These are phyloP conservation scores for Vombatus ursinus DNA, from an alignment of 2,113 vertebrate species.

Conservation along the genomic window DNA sequence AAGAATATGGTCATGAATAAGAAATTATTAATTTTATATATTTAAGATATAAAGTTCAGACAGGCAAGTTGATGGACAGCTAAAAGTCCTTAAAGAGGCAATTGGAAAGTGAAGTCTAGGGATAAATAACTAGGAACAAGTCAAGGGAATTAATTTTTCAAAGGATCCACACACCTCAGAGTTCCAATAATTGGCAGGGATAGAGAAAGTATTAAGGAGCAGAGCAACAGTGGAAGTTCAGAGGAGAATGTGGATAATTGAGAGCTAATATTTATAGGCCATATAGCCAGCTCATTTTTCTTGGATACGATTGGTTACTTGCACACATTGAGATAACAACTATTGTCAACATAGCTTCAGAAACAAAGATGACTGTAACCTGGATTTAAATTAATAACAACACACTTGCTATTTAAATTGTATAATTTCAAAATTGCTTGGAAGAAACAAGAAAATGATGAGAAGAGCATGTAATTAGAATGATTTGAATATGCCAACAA, in stretches of 20 bases:
- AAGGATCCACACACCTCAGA: neutral
- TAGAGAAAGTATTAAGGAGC: neutral
- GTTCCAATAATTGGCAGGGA: neutral
- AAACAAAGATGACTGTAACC: neutral
- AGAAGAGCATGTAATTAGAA: neutral
- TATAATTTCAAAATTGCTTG: neutral
- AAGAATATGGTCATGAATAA: neutral
- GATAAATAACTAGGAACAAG: neutral
- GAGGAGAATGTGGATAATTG: neutral
- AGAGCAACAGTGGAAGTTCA: neutral
- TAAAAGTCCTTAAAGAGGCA: neutral
- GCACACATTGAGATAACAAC: neutral
- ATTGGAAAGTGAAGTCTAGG: neutral
- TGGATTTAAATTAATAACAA: neutral
- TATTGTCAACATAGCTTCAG: neutral
- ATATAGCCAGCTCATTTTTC: neutral
- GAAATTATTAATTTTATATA: neutral
- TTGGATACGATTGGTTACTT: neutral
- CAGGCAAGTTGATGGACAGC: neutral
- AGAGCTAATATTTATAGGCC: neutral
- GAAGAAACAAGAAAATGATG: neutral
- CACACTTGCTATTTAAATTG: neutral
- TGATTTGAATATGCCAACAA: neutral
- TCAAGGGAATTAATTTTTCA: neutral
- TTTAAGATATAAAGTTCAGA: neutral